Evolutionary conservation across 2,888 invertebrate genomes (phyloP), one percentile per base, ranked within the genome.

Genomic region (Mylabris sibirica): DNA sequence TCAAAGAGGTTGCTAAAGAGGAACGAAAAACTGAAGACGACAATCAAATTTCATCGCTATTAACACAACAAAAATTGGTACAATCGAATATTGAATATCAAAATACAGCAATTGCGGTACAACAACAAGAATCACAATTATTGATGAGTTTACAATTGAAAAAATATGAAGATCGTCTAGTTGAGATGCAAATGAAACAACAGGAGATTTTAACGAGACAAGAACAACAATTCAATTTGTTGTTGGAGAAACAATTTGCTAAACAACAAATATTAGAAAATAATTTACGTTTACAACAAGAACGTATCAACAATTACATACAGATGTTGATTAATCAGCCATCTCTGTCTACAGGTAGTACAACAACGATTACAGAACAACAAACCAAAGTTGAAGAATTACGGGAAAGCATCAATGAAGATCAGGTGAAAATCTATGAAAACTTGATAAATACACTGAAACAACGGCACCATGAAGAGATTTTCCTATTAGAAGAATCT

Each of bases 41-140:
- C n/a, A 57, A 64, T 41, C 24, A 64, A 57, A 38, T 69, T 2
- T 26, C 60, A 57, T 71, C 80, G 0, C 65, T 81, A 44, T 59
- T 81, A 60, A 75, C 78, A 6, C 80, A 81, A 72, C 81, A 82
- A 68, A 80, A 81, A 75, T 66, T 82, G 11, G 73, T 79, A 5
- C 74, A 80, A 5, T 78, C 81, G 0, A 75, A 88, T 72, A 80
- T 89, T 59, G 86, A 87, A 14, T 83, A 87, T 34, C 89, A 89
- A 79, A 88, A 88, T 53, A 86, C 88, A 1, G 83, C 88, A 9
- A 79, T 89, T 34, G 88, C 87, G 67, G 81, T 90, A 69, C 89
- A 90, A 72, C 89, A 90, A 74, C 90, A 90, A 77, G 90, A 90
- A 80, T 87, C 89, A 0, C 89, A 90, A 75, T 75, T 90, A 60